phyloP scores from a whole-genome alignment of 1,140 invertebrate species.

The Drosophila oshimai region DNA sequence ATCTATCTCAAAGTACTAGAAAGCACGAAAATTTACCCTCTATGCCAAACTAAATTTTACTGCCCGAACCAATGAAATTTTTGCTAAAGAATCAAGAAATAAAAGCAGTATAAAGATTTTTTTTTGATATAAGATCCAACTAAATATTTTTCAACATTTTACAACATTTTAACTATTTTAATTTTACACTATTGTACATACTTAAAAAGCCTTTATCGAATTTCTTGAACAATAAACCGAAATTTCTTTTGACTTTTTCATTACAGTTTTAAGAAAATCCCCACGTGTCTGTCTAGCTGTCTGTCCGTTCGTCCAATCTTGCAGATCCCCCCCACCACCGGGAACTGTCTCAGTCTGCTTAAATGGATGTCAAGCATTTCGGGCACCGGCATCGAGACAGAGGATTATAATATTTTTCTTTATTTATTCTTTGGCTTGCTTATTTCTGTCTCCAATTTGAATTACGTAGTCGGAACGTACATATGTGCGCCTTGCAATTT shows the following conservation, averaged over 20 bases:
- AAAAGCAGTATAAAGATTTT: neutral
- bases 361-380: constrained; percentile 62
- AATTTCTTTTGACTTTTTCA: no score
- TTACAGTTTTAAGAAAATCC: no score
- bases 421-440: constrained; percentile 19
- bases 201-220: no score
- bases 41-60: no score
- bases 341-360: constrained; percentile 32
- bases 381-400: constrained; percentile 39
- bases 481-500: constrained; percentile 69
- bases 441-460: constrained; percentile 74
- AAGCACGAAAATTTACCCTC: no score
- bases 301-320: constrained; percentile 11
- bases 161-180: neutral
- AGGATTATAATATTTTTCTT: constrained; percentile 30
- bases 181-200: neutral
- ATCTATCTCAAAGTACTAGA: no score
- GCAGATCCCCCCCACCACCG: constrained; percentile 11
- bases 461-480: constrained; percentile 52
- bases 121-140: no score
- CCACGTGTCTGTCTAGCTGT: neutral
- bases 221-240: no score
- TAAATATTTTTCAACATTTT: neutral
- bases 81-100: no score
- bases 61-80: no score